A percentile compares a stretch with the other conserved stretches of the same genome.
Conservation (phyloP, 1,140 invertebrate genomes). For the Drosophila parvula region DNA sequence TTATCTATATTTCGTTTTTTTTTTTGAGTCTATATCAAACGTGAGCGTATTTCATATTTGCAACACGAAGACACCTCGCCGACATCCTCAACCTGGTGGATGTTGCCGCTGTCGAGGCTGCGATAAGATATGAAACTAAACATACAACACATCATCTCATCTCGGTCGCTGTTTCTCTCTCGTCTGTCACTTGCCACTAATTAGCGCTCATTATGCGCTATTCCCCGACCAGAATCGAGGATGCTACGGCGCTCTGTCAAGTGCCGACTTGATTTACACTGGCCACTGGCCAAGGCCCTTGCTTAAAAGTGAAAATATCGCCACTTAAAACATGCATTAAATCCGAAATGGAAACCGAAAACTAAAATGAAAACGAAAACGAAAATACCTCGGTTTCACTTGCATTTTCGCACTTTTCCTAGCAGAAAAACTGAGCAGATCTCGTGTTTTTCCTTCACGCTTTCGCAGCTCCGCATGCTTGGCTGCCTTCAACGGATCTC, state of each 20-base stretch:
- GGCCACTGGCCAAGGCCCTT: slow-evolving; percentile 10
- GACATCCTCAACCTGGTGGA: slow-evolving; percentile 12
- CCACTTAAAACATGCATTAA: background rate
- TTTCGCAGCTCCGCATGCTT: slow-evolving; percentile 47
- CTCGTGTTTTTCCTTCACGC: slow-evolving; percentile 57
- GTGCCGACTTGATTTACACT: slow-evolving; percentile 4
- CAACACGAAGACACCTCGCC: slow-evolving; percentile 21
- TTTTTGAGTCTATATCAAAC: slow-evolving; percentile 6
- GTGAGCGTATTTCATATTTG: slow-evolving; percentile 69
- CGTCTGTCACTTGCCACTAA: slow-evolving; percentile 36
- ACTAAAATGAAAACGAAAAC: slow-evolving; percentile 30
- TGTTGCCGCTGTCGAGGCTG: slow-evolving; percentile 23
- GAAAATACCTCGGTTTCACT: slow-evolving; percentile 41
- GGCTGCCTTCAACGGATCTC: slow-evolving; percentile 32
- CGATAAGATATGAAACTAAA: slow-evolving; percentile 44
- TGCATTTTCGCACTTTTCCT: slow-evolving; percentile 67
- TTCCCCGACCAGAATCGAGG: slow-evolving; percentile 10
- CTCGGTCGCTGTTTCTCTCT: background rate
- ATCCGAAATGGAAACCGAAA: slow-evolving; percentile 34
- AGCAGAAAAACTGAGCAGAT: slow-evolving; percentile 42
- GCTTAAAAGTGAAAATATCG: slow-evolving; percentile 18
- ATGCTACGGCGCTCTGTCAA: slow-evolving; percentile 3
- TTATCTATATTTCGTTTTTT: background rate
- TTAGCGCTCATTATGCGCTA: slow-evolving; percentile 40
- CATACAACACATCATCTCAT: slow-evolving; percentile 31